Evolutionary conservation across 2,888 invertebrate species (phyloP), one percentile per base, ranked within the genome.

Genomic region (Adelphocoris suturalis): DNA sequence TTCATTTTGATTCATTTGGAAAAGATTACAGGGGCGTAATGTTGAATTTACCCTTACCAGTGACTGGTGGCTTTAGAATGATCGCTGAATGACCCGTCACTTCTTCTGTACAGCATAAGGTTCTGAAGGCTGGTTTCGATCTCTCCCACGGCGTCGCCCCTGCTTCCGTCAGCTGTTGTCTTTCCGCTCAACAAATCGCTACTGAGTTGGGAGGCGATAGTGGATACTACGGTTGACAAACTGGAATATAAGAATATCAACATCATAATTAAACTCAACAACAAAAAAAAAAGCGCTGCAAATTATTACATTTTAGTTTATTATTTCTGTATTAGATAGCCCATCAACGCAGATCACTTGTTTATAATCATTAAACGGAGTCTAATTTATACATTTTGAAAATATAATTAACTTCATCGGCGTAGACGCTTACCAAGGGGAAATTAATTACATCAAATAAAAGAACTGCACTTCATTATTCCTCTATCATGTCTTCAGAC

Each of bases 41-140:
- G 52, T 52, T 52, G 52, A 52, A 52, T 13, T 3, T 5, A 14
- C 52, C 1, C 91, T 92, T 82, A 93, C 93, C 94, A 93, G 91
- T 95, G 95, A 91, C 95, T 95, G 90, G 95, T 95, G 92, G 95
- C 94, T 92, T 95, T 94, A 91, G 95, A 95, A 91, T 96, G 96
- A 90, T 96, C 96, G 90, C 96, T 95, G 92, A 96, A 96, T 0
- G 95, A 96, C 91, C 95, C 95, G 92, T 96, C 96, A n/a, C 93
- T 94, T 92, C 95, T 95, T 12, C 95, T 94, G 93, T 95, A 96
- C 0, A 95, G 94, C 0, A 96, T 93, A 9, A 96, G 94, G 0
- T 95, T 94, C 94, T 96, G 92, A 86, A 92, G 90, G 86, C 91
- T 90, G 19, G 90, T 88, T 87, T 89, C 86, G 27, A 91, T 87